Conservation (phyloP, 2,888 invertebrate species). For the Calliphora vomitoria region DNA sequence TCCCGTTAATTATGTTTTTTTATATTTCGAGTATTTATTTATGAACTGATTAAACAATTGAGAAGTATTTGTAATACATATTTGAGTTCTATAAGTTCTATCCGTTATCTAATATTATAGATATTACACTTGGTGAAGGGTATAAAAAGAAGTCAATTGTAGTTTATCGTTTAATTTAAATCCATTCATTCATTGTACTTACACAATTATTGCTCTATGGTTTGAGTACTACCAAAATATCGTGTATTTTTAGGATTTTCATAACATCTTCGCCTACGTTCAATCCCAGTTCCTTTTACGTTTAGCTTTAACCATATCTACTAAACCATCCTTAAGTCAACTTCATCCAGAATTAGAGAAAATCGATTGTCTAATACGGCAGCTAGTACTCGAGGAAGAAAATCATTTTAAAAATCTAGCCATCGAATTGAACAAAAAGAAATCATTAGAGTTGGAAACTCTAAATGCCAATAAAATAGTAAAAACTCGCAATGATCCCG, state of each 20-base stretch:
- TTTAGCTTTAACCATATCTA: constrained; percentile 81
- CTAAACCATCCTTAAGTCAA: constrained; percentile 80
- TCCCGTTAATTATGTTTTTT: no score
- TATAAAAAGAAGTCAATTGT: no score
- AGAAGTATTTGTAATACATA: no score
- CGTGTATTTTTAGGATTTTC: constrained; percentile 80
- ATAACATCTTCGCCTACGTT: constrained; percentile 84
- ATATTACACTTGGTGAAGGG: no score
- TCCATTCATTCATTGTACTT: no score
- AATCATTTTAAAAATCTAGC: constrained; percentile 82
- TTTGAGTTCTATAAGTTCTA: no score
- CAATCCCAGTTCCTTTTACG: constrained; percentile 84
- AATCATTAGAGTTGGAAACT: constrained; percentile 79
- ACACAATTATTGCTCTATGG: no score
- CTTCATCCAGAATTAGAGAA: constrained; percentile 79
- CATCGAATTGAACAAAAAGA: constrained; percentile 79
- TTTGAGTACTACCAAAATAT: constrained; percentile 8
- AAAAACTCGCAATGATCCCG: constrained; percentile 80
- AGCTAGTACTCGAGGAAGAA: constrained; percentile 82
- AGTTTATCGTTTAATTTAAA: no score
- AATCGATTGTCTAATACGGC: constrained; percentile 80
- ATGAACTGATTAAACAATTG: no score
- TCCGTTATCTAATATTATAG: no score
- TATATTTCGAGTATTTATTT: no score
- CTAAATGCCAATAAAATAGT: constrained; percentile 79